Percentiles rank a stretch among this genome's conserved stretches.
Conservation (phyloP, 1,140 invertebrate genomes). For the Ostrea denselamellosa region DNA sequence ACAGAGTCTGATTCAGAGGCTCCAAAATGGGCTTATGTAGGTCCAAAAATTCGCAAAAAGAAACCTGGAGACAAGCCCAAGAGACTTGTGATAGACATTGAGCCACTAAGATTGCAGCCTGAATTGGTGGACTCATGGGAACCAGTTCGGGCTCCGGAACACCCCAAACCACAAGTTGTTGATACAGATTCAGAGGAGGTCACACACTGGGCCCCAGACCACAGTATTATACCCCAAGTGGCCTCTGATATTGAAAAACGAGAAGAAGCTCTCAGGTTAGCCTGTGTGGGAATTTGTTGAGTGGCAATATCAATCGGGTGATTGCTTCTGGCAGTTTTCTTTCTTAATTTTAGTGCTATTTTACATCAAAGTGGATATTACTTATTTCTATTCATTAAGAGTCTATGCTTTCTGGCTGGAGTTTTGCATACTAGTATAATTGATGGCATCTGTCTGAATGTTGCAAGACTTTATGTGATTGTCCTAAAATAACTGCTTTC, state of each 20-base stretch:
- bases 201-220: constrained; percentile 59
- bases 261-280: constrained; percentile 41
- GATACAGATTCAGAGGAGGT: constrained; percentile 10
- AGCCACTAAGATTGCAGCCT: background rate
- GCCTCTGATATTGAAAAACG: constrained; percentile 37
- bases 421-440: background rate
- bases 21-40: constrained; percentile 34
- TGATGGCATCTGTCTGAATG: background rate
- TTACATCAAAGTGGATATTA: background rate
- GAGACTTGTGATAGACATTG: constrained; percentile 36
- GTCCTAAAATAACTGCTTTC: background rate
- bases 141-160: constrained; percentile 38
- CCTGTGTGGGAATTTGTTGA: constrained; percentile 12
- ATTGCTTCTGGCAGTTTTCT: constrained; percentile 1
- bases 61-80: constrained; percentile 13
- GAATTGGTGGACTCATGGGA: background rate
- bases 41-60: constrained; percentile 5
- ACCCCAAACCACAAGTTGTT: background rate
- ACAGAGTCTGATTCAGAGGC: constrained; percentile 39
- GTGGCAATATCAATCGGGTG: background rate
- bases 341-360: background rate
- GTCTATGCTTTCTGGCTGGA: background rate
- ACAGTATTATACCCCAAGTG: constrained; percentile 48
- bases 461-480: background rate
- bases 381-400: background rate